Evolutionary conservation across 1,140 invertebrate genomes (phyloP), one percentile per base, ranked within the genome.

Genomic region (Magallana ariakensis): DNA sequence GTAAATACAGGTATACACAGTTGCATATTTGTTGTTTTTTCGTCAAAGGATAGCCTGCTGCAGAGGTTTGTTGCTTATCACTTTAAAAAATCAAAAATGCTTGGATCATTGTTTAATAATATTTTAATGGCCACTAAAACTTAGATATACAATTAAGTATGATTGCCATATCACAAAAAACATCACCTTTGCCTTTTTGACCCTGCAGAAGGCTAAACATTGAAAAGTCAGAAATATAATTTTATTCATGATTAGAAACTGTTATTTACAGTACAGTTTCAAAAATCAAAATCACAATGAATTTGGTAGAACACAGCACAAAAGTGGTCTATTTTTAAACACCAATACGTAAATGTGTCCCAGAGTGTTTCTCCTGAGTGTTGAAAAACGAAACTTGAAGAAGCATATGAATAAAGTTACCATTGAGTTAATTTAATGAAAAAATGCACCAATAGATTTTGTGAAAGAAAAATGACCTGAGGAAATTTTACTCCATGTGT

Each of bases 1-100:
- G 85, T 62, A 86, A 60, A 11, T 75, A 66, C n/a, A 57, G 80
- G 16, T 19, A 80, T 57, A 86, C 13, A 82, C 33, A 62, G 75
- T 33, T 26, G 11, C 33, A 26, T 26, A 26, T 33, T 13, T 26
- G 22, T 26, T 2, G 33, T 26, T 75, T 13, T 26, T 19, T 75
- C 66, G 33, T 13, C 22, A 75, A 26, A 26, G 10, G 66, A 19
- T 75, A 75, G 66, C 66, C 66, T 75, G 66, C 66, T 75, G 66
- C 15, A 75, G 66, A 26, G 33, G 22, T 75, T 75, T 75, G 66
- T 13, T 75, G 13, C 66, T 75, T 75, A 26, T 75, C 66, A 22
- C 33, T 75, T 33, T 10, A 10, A 75, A 75, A 22, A 75, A 75
- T 13, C 13, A 26, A 26, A 75, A 70, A 13, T 16, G n/a, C 15